A percentile compares a stretch with the other conserved stretches of the same genome.
phyloP scores from a whole-genome alignment of 2,797 vertebrate genomes.

The Poeciliopsis turneri region DNA sequence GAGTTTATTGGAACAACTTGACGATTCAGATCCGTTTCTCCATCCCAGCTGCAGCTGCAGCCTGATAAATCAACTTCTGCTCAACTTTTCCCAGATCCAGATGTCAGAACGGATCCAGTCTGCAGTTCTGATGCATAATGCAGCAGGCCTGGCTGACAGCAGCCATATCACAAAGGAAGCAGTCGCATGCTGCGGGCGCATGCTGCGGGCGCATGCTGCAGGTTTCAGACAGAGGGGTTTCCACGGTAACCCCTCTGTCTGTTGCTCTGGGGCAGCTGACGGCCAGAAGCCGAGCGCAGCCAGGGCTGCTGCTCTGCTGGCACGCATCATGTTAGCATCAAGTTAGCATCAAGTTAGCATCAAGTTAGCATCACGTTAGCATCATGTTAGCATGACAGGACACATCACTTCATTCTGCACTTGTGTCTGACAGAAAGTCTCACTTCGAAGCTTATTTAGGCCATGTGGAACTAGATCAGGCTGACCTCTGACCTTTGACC shows the following conservation, averaged over 20 bases:
- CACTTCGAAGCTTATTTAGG: not conserved
- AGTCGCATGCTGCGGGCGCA: conserved; percentile 47
- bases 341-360: too few relatives aligned
- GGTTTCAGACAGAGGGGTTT: conserved; percentile 64
- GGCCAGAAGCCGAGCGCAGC: conserved; percentile 55
- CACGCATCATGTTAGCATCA: too few relatives aligned
- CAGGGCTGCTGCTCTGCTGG: conserved; percentile 51
- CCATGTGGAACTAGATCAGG: too few relatives aligned
- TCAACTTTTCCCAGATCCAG: not conserved
- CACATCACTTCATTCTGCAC: conserved; percentile 59
- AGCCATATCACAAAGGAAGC: conserved; percentile 51
- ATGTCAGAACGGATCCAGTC: not conserved
- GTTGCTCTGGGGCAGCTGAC: conserved; percentile 59
- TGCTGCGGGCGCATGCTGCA: conserved; percentile 43
- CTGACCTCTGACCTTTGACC: too few relatives aligned
- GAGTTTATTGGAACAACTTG: not conserved
- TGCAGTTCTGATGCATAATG: conserved; percentile 44
- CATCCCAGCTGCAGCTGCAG: not conserved
- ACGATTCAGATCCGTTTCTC: not conserved
- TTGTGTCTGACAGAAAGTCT: conserved; percentile 26
- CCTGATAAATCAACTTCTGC: not conserved
- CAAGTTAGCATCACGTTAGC: not conserved
- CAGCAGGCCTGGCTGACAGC: conserved; percentile 35
- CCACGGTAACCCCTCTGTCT: conserved; percentile 75
- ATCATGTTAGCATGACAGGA: conserved; percentile 42